Conservation (phyloP, 2,888 invertebrate genomes). For the Nipponacmea schrenckii region DNA sequence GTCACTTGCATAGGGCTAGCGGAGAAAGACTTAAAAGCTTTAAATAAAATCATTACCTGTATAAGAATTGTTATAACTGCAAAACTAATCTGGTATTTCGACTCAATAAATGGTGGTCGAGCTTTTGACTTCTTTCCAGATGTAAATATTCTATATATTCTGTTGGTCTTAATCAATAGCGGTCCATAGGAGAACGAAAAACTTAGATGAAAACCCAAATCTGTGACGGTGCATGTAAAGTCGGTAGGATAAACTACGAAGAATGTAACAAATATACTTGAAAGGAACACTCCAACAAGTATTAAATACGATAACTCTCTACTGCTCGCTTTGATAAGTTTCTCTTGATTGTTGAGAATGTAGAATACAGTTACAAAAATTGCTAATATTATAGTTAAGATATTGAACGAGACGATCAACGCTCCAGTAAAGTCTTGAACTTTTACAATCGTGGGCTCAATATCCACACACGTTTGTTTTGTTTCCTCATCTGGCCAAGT, state of each 20-base stretch:
- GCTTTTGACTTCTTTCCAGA: conserved; percentile 30
- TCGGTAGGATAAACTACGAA: conserved; percentile 29
- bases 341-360: conserved; percentile 29
- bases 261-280: conserved; percentile 32
- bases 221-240: conserved; percentile 31
- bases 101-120: conserved; percentile 35
- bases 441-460: conserved; percentile 23
- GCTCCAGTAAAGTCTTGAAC: conserved; percentile 23
- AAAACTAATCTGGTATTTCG: conserved; percentile 37
- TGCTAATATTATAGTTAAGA: conserved; percentile 26
- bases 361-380: conserved; percentile 28
- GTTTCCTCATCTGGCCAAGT: conserved; percentile 37
- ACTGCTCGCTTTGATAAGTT: conserved; percentile 47
- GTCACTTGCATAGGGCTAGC: no score
- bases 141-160: conserved; percentile 49
- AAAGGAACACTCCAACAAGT: conserved; percentile 34
- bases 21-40: no score
- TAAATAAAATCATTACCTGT: conserved; percentile 43
- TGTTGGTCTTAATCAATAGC: conserved; percentile 42
- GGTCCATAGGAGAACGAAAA: conserved; percentile 43
- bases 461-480: conserved; percentile 26
- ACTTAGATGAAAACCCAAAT: conserved; percentile 41
- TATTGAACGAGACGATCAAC: conserved; percentile 18
- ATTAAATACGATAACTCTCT: conserved; percentile 41
- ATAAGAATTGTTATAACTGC: conserved; percentile 27